Evolutionary conservation across 1,140 invertebrate genomes (phyloP), one percentile per base, ranked within the genome.

Genomic region (Pemphigus obesinymphae): DNA sequence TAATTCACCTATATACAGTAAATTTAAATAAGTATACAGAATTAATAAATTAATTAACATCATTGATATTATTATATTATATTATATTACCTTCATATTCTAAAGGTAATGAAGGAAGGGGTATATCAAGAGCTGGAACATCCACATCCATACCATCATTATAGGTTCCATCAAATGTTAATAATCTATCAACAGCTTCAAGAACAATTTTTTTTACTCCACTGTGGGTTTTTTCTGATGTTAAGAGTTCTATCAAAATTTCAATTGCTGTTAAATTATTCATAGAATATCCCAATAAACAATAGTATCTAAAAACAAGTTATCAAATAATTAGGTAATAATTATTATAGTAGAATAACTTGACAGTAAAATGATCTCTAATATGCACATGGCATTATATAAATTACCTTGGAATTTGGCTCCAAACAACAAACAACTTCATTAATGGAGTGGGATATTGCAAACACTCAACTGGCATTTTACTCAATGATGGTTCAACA

Each of bases 401-500:
- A 55, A 82, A 34, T 80, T 87, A 89, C 87, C 88, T 89, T 7
- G 93, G 90, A 88, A 94, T 92, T 83, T 90, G 88, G 82, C 92
- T 90, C 95, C 95, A 97, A 3, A 89, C 87, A 4, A 90, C 87
- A 11, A 97, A 89, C 4, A 97, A 87, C 86, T 93, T 95, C 15
- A 97, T 87, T 68, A 97, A 86, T 3, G 92, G 90, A 5, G 95
- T 96, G 2, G 95, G 94, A 85, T 91, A 93, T 84, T 95, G 91
- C 75, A 96, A 91, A 40, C 95, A 92, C 85, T 97, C 95, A 75
- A 91, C 87, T 1, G 92, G 90, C 1, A 97, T 86, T 85, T 92
- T 92, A n/a, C 90, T 87, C 68, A 96, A 86, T 85, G 92, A 90
- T 0, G 95, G 95, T 91, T 94, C 97, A 23, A 98, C 89, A 68